Conservation (phyloP, 2,797 vertebrate genomes). For the Spondyliosoma cantharus region DNA sequence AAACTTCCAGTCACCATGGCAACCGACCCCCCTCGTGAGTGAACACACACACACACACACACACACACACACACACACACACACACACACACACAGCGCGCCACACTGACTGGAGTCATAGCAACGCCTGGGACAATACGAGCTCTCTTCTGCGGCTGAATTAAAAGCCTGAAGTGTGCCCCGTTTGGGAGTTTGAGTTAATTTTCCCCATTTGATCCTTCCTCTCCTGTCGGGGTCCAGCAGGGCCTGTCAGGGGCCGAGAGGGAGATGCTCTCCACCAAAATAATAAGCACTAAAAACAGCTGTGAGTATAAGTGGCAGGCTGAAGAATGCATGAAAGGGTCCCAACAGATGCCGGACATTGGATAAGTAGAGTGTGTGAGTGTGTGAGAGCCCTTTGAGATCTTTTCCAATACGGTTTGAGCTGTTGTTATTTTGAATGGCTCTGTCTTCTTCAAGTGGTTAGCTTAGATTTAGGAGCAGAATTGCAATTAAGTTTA, state of each 20-base stretch:
- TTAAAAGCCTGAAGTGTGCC: slow-evolving; percentile 74
- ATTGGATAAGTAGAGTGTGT: not conserved
- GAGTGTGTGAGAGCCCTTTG: not conserved
- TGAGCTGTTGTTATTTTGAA: not conserved
- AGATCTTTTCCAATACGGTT: not conserved
- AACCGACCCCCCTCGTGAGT: slow-evolving; percentile 50
- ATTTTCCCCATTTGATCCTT: slow-evolving; percentile 66
- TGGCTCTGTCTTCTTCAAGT: not conserved
- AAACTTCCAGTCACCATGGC: slow-evolving; percentile 65
- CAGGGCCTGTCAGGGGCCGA: slow-evolving; percentile 28
- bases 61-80: slow-evolving; percentile 24
- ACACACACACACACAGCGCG: slow-evolving; percentile 27
- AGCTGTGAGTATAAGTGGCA: slow-evolving; percentile 30
- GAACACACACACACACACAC: not conserved
- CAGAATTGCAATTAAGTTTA: not conserved
- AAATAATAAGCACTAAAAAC: slow-evolving; percentile 45
- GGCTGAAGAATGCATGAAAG: slow-evolving; percentile 39
- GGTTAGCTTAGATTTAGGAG: not conserved
- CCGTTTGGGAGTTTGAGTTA: slow-evolving; percentile 63
- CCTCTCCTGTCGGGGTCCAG: slow-evolving; percentile 46
- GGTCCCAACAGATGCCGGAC: slow-evolving; percentile 30
- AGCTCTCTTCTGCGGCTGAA: slow-evolving; percentile 54
- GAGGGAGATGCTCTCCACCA: slow-evolving; percentile 26
- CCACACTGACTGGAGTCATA: slow-evolving; percentile 69
- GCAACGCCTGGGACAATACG: slow-evolving; percentile 70